phyloP scores from a whole-genome alignment of 2,797 vertebrate species.

The Ambastaia sidthimunki region DNA sequence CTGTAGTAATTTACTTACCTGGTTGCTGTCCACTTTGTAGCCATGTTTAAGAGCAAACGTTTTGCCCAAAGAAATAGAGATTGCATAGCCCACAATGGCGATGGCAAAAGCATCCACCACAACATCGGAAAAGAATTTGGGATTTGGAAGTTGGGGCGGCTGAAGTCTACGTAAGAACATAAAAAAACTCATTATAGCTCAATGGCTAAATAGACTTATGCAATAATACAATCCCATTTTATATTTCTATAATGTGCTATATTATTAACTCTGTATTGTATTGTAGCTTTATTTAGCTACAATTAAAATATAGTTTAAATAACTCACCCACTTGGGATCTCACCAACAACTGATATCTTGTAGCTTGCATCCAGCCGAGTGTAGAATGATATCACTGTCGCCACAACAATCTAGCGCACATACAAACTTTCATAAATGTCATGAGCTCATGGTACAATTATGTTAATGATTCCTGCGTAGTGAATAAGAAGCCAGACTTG shows the following conservation, averaged over 20 bases:
- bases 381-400: slow-evolving; percentile 86
- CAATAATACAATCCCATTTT: neutral
- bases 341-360: slow-evolving; percentile 85
- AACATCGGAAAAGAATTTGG: slow-evolving; percentile 79
- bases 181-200: neutral
- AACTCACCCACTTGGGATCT: slow-evolving; percentile 90
- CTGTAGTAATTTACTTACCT: slow-evolving; percentile 71
- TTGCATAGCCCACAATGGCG: slow-evolving; percentile 92
- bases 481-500: slow-evolving; percentile 41
- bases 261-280: neutral
- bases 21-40: slow-evolving; percentile 96
- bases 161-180: slow-evolving; percentile 77
- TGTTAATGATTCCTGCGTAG: slow-evolving; percentile 20
- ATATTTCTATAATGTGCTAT: neutral
- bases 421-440: slow-evolving; percentile 13
- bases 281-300: neutral
- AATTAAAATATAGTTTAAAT: slow-evolving; percentile 7
- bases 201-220: neutral
- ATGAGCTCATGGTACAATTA: neutral
- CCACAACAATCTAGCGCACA: slow-evolving; percentile 83
- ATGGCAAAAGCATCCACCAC: slow-evolving; percentile 90
- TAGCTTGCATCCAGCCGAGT: slow-evolving; percentile 76
- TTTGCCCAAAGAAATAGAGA: slow-evolving; percentile 95
- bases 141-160: slow-evolving; percentile 77
- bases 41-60: slow-evolving; percentile 95